Evolutionary conservation across 2,888 invertebrate genomes (phyloP).

Genomic region (Spisula solida): DNA sequence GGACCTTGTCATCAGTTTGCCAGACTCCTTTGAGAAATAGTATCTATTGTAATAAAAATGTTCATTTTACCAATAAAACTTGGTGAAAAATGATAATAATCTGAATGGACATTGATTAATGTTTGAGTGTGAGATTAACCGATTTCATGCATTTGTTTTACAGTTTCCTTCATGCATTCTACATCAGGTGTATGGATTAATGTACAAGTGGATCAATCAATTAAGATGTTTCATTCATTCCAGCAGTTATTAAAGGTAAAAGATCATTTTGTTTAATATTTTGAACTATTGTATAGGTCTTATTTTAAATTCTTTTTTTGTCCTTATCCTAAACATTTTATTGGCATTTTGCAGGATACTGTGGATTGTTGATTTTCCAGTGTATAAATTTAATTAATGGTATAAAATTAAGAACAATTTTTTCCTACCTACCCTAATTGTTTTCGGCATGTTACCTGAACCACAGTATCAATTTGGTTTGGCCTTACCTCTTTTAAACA

Average conservation of each 20-base stretch:
- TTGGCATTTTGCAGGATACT: too few species aligned
- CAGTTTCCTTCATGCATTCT: not conserved
- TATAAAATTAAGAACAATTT: too few species aligned
- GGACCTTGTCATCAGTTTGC: not conserved
- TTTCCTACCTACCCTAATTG: too few species aligned
- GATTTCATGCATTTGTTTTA: not conserved
- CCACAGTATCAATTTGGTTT: too few species aligned
- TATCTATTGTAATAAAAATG: not conserved
- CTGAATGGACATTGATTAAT: not conserved
- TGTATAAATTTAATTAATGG: too few species aligned
- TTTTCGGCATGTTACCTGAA: too few species aligned
- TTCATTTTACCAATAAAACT: not conserved
- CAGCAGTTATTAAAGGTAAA: not conserved
- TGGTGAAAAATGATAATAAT: not conserved
- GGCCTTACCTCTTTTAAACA: too few species aligned
- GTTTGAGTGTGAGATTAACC: not conserved
- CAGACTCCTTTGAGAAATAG: conserved; percentile 1
- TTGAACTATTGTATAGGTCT: not conserved
- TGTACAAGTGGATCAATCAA: not conserved
- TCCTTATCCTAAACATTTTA: too few species aligned
- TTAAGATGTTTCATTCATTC: not conserved
- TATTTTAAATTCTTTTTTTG: too few species aligned
- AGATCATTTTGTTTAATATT: not conserved
- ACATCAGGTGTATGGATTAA: not conserved
- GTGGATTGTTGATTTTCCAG: too few species aligned